Conservation (phyloP, 2,113 vertebrate species). For the Megaleporinus macrocephalus region DNA sequence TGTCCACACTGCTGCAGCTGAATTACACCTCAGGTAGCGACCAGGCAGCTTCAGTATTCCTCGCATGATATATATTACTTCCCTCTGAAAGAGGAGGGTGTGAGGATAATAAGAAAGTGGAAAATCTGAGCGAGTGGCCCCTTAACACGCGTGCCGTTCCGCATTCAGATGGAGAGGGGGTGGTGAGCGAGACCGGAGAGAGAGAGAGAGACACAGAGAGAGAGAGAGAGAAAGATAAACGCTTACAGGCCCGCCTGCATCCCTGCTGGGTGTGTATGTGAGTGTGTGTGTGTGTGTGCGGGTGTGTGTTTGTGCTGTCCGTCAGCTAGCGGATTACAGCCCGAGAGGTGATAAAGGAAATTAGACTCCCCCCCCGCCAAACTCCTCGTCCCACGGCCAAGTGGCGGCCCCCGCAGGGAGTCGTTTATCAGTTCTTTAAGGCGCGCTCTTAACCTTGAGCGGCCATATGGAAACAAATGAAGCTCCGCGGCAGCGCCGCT, state of each 20-base stretch:
- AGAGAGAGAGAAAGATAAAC: constrained; percentile 26
- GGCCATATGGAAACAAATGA: constrained; percentile 56
- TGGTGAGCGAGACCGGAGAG: constrained; percentile 10
- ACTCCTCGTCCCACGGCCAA: constrained; percentile 1
- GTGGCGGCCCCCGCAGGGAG: constrained; percentile 36
- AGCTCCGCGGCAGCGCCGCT: constrained; percentile 34
- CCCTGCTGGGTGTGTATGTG: constrained; percentile 33
- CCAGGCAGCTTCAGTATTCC: constrained; percentile 47
- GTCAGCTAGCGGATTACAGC: constrained; percentile 42
- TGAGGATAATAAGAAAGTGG: constrained; percentile 57
- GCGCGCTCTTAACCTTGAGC: constrained; percentile 57
- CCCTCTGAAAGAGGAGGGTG: constrained; percentile 33
- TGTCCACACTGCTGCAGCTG: constrained; percentile 13
- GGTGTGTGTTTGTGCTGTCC: constrained; percentile 26
- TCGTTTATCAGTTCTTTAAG: constrained; percentile 58
- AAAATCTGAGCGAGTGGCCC: constrained; percentile 57
- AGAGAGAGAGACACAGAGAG: constrained; percentile 14
- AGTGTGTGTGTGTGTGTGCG: background rate
- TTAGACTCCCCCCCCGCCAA: constrained; percentile 45
- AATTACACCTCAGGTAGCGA: constrained; percentile 34
- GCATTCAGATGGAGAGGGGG: constrained; percentile 53
- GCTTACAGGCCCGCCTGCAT: constrained; percentile 9
- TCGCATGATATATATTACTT: constrained; percentile 51
- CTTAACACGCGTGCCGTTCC: constrained; percentile 49
- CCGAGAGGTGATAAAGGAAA: constrained; percentile 56